These are phyloP conservation scores for Mandrillus leucophaeus DNA, from an alignment of 2,113 vertebrate species.

Conservation along the genomic window DNA sequence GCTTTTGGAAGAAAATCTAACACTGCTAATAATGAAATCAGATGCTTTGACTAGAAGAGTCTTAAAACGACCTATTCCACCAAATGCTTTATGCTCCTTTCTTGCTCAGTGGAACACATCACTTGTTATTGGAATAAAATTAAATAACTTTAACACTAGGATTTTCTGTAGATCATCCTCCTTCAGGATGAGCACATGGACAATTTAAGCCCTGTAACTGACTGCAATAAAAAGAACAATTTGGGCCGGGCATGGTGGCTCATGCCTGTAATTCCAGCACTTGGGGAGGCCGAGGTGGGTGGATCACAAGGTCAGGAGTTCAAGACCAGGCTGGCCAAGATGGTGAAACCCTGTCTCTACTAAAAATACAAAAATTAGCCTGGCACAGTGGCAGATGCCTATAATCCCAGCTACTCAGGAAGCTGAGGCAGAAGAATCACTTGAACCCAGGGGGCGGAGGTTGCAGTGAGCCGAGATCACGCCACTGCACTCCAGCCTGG, in stretches of 20 bases:
- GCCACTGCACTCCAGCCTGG: no score
- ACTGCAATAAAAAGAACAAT: not conserved
- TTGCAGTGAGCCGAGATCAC: no score
- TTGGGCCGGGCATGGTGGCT: not conserved
- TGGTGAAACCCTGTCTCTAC: no score
- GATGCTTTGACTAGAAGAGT: not conserved
- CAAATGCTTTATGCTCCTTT: not conserved
- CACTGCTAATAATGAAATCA: not conserved
- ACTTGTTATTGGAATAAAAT: not conserved
- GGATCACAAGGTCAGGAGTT: no score
- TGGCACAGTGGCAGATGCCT: no score
- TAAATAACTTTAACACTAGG: not conserved
- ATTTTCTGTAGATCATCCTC: not conserved
- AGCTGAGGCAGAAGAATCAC: no score
- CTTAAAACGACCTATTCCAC: not conserved
- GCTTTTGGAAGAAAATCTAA: not conserved
- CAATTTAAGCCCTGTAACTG: not conserved
- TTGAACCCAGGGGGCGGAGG: no score
- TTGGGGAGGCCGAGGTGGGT: no score
- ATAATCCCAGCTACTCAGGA: no score
- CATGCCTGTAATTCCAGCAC: no score
- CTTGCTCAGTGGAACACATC: not conserved
- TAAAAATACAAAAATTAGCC: no score
- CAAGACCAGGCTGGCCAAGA: no score
- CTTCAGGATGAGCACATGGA: not conserved